Evolutionary conservation across 2,888 invertebrate genomes (phyloP), one percentile per base, ranked within the genome.

Genomic region (Pteria penguin): DNA sequence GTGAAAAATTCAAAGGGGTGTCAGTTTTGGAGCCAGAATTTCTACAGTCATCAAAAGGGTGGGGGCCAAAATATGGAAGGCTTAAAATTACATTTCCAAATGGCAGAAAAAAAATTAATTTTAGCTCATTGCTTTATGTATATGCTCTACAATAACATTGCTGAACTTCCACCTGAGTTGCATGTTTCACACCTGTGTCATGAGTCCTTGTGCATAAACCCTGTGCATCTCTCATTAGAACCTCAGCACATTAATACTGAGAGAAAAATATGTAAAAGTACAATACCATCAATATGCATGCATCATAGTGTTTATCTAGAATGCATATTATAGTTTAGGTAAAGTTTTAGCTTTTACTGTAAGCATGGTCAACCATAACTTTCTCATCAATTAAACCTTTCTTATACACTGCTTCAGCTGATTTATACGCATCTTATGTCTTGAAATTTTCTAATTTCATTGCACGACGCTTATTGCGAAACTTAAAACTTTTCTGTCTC

Each of bases 181-280:
- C 66, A 67, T 26, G 55, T 67, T 24, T 67, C 67, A 11, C 55
- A 67, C 54, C 24, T 67, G 0, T 67, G 33, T 27, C 54, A 67
- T 14, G 18, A 55, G n/a, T 54, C 54, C 14, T 24, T 66, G 1
- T 54, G 54, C 52, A 54, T 66, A 24, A 52, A 45, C 29, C 52
- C 66, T 52, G 14, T 26, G 4, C 24, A 26, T 27, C 5, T 60
- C 26, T 26, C 26, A 26, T 27, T 26, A 60, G 27, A 60, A 60
- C 24, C 52, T 14, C 26, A 22, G 18, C 5, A 31, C 1, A 11
- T 29, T n/a, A 67, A 32, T 27, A 29, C 22, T 54, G n/a, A 54
- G 4, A 67, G 57, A 55, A 11, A 67, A 55, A 14, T 27, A 27
- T 67, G 67, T 29, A 55, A 67, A 67, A 55, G 8, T 18, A 14